A percentile compares a stretch with the other conserved stretches of the same genome.
phyloP scores from a whole-genome alignment of 2,888 invertebrate species.

The Philhelius pedissequus region DNA sequence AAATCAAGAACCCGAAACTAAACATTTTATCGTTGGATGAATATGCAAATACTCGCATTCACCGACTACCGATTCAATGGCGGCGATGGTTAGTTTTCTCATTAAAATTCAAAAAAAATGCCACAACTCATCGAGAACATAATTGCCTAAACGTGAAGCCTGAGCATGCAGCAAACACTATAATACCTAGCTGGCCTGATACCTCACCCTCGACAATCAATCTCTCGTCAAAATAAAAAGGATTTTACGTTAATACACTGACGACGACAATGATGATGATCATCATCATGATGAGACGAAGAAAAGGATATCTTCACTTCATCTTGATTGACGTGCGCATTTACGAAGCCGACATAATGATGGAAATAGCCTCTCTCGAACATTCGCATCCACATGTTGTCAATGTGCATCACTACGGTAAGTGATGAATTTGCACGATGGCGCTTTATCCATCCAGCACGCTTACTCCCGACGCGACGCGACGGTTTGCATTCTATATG shows the following conservation, averaged over 20 bases:
- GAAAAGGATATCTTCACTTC: constrained; percentile 74
- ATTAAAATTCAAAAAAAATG: constrained; percentile 68
- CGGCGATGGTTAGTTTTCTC: neutral
- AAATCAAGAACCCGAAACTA: too few relatives aligned
- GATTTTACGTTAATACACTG: constrained; percentile 32
- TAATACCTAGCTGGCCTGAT: neutral
- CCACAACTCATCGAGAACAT: constrained; percentile 64
- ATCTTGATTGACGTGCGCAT: constrained; percentile 79
- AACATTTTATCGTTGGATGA: too few relatives aligned
- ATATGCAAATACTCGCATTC: too few relatives aligned
- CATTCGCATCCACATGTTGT: constrained; percentile 35
- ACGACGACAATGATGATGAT: constrained; percentile 19
- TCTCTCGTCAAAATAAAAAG: constrained; percentile 47
- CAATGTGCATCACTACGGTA: constrained; percentile 64
- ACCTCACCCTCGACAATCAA: constrained; percentile 31
- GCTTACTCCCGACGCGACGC: constrained; percentile 14
- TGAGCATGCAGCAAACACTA: neutral
- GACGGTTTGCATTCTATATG: neutral
- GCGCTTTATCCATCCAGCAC: constrained; percentile 69
- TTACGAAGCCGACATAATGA: constrained; percentile 79
- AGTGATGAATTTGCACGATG: constrained; percentile 70
- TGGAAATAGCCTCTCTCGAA: constrained; percentile 73
- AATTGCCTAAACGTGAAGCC: neutral
- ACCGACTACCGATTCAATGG: too few relatives aligned
- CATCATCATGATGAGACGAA: constrained; percentile 35